A percentile compares a stretch with the other conserved stretches of the same genome.
phyloP scores from a whole-genome alignment of 2,797 vertebrate genomes.

The Lophotriccus pileatus region DNA sequence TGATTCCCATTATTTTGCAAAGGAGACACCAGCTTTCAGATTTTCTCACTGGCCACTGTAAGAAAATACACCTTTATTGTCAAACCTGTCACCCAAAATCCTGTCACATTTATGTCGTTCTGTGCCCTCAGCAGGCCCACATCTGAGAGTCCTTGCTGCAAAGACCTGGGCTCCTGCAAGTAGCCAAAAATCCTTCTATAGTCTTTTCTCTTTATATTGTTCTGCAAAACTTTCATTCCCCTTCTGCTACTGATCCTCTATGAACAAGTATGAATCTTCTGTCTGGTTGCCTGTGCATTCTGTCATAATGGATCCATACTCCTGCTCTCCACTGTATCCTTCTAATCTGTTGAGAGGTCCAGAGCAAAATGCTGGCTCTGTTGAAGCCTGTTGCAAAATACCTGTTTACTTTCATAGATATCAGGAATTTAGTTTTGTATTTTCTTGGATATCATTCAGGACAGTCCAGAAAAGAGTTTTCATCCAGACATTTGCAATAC shows the following conservation, averaged over 20 bases:
- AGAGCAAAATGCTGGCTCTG: background rate
- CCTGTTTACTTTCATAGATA: background rate
- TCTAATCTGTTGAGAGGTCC: background rate
- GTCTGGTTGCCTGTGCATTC: background rate
- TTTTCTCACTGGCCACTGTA: background rate
- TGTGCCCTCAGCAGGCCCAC: background rate
- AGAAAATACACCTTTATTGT: background rate
- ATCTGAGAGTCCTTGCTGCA: background rate
- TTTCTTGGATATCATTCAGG: background rate
- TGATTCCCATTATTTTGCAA: background rate
- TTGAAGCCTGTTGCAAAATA: background rate
- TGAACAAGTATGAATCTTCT: background rate
- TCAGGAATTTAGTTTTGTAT: background rate
- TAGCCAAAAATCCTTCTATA: background rate
- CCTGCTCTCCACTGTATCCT: background rate
- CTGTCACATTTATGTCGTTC: rapidly evolving
- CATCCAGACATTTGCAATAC: background rate
- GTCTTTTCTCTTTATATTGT: background rate
- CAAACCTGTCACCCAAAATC: background rate
- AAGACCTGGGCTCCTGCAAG: background rate
- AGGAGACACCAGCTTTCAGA: background rate
- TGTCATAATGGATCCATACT: background rate
- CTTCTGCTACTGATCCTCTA: background rate
- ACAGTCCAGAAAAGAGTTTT: background rate
- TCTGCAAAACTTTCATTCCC: background rate